Conservation (phyloP, 2,888 invertebrate genomes). For the Andrena praecox region DNA sequence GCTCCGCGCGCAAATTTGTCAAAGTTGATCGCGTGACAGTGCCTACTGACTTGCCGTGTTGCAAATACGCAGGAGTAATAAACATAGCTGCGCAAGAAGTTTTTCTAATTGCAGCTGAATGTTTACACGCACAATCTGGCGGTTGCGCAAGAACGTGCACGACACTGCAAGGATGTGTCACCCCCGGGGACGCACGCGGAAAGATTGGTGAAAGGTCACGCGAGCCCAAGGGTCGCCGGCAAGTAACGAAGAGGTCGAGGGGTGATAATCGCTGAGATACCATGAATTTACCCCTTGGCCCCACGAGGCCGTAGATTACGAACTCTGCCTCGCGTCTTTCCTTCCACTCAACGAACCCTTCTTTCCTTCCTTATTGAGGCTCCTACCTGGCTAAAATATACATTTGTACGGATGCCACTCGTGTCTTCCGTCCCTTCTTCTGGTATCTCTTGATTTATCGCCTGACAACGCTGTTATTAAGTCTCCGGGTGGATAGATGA, state of each 20-base stretch:
- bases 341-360: conserved; percentile 34
- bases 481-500: conserved; percentile 20
- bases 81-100: background rate
- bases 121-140: background rate
- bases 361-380: conserved; percentile 44
- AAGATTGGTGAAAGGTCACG: conserved; percentile 64
- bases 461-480: conserved; percentile 62
- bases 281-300: conserved; percentile 70
- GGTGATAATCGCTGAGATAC: conserved; percentile 78
- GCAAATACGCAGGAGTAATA: background rate
- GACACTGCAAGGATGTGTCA: conserved; percentile 33
- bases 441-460: conserved; percentile 58
- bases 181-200: conserved; percentile 38
- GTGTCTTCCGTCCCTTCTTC: conserved; percentile 32
- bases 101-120: background rate
- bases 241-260: conserved; percentile 72
- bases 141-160: background rate
- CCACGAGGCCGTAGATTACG: conserved; percentile 71
- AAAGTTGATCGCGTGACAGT: background rate
- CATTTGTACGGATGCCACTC: conserved; percentile 53
- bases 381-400: conserved; percentile 55
- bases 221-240: conserved; percentile 51
- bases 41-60: background rate
- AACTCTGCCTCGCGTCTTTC: conserved; percentile 58
- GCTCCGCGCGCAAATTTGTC: too few relatives aligned